phyloP scores from a whole-genome alignment of 2,797 vertebrate species.

The Dendrocincla fuliginosa region DNA sequence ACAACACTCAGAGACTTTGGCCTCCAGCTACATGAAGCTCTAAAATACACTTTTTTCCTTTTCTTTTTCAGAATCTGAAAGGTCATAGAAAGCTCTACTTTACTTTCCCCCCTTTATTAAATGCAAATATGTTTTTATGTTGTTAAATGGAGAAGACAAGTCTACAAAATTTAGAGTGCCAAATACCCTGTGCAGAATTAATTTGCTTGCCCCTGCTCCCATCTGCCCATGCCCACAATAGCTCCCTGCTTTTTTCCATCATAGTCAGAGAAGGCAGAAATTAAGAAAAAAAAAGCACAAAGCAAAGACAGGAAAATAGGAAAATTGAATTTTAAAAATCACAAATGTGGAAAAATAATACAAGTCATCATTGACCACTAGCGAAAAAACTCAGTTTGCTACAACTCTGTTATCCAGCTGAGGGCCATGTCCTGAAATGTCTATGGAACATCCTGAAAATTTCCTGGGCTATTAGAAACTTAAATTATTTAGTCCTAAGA shows the following conservation, averaged over 20 bases:
- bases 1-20: slow-evolving; percentile 4
- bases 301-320: slow-evolving; percentile 4
- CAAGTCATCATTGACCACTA: background rate
- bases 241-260: background rate
- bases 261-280: background rate
- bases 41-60: background rate
- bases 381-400: background rate
- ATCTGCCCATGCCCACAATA: background rate
- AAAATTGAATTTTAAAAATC: slow-evolving; percentile 11
- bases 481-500: background rate
- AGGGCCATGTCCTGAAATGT: slow-evolving; percentile 21
- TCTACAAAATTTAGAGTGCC: background rate
- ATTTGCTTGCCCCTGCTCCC: background rate
- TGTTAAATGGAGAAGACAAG: slow-evolving; percentile 18
- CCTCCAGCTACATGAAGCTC: background rate
- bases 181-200: slow-evolving; percentile 3
- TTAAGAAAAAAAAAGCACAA: background rate
- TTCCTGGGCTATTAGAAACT: slow-evolving; percentile 25
- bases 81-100: background rate
- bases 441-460: slow-evolving; percentile 11
- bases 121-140: slow-evolving; percentile 23
- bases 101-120: background rate
- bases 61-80: background rate
- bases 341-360: slow-evolving; percentile 11
- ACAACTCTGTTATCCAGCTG: background rate